Evolutionary conservation across 2,888 invertebrate species (phyloP), one percentile per base, ranked within the genome.

Genomic region (Orthonevra nobilis): DNA sequence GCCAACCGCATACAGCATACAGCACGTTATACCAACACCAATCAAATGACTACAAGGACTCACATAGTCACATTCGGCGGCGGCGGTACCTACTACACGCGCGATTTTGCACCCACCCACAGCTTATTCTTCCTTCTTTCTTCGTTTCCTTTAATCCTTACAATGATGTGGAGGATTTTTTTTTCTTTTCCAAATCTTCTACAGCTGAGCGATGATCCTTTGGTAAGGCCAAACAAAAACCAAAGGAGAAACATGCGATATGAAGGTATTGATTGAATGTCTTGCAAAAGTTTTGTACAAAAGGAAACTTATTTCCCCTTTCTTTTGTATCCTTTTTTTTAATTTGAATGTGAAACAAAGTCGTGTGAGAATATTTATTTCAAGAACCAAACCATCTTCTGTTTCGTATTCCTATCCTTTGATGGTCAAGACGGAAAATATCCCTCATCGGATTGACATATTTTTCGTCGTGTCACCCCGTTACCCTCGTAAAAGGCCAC

Each of bases 41-140:
- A 79, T 79, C 79, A 79, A 79, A 60, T 58, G 72, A 72, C 64
- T 72, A 56, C 63, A 70, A 70, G 56, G 52, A 58, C 61, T 54
- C 64, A 36, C 50, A 19, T 44, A 70, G n/a, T n/a, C n/a, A n/a
- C 23, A 4, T 23, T 23, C 23, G 23, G 23, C 5, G 5, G 23
- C 5, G 5, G 23, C 3, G 46, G 44, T 60, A 60, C 38, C 17
- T 58, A 19, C 19, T 28, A 5, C 32, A 50, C 30, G 19, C 48
- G 38, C 61, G 14, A 63, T 63, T 48, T 63, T 63, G 28, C 17
- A 34, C 23, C 26, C 58, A 38, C 56, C 17, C 44, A 44, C 34
- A 42, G 3, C 26, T 58, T 46, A 19, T 58, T 10, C 15, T 20
- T 6, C 14, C 2, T 3, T 38, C 3, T 54, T 17, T 3, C 7